Base-by-base conservation (phyloP, 2,113 vertebrate species). In the Pteruthius melanotis region DNA sequence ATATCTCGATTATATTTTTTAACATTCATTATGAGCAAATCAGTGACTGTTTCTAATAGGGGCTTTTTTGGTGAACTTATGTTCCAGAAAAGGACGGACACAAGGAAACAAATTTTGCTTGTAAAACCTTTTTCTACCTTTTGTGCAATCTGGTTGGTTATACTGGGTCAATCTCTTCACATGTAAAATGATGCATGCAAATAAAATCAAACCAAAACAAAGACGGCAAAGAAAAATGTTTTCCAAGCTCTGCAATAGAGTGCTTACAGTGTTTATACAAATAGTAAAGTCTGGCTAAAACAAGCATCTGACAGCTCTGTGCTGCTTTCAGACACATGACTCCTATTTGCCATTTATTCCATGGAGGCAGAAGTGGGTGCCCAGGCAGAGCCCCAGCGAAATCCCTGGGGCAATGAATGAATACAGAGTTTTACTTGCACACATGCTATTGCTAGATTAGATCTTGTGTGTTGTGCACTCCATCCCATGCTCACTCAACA, bases 191-290 rank as follows among this genome's bases (percentile, higher is more conserved):
- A 92, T 83, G 88, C 83, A 94, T 21, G 56, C 74, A 96, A 96
- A 95, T 81, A 90, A 94, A 94, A 95, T 59, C 86, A 71, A 89
- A 93, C 33, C 80, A 91, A 95, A 97, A 90, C 71, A 92, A 96
- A 90, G 85, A 52, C 24, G 28, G 77, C 89, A 79, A 65, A 94
- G 83, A 61, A 86, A 90, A 86, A 92, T 81, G 92, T 95, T 96
- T 89, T 95, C 90, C 80, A 90, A 92, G 92, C 69, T 93, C 91
- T 76, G 95, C 83, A 89, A 65, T 3, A 61, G 84, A 94, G 81
- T 72, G 65, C 94, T 94, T 50, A 63, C 47, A 90, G 71, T 91
- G 85, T 96, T 96, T 96, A 95, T 26, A 96, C 68, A 93, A 94
- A 96, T 24, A 96, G 79, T 90, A 65, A 92, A 92, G 76, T 53